Conservation (phyloP, 2,113 vertebrate genomes). For the Glaucomys volans region DNA sequence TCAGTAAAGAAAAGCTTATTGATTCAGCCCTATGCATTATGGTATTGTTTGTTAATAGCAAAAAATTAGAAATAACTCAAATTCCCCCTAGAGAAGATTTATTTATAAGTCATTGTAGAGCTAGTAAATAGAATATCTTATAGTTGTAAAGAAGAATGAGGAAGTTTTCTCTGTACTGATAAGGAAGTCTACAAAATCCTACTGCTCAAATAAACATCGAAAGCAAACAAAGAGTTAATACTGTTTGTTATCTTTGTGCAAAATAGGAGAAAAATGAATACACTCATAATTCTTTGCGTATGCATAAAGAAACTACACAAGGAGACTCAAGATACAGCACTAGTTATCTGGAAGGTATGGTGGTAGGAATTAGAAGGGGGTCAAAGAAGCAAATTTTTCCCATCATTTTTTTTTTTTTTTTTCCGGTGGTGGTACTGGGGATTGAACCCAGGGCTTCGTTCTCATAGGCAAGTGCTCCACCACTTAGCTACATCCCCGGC, state of each 20-base stretch:
- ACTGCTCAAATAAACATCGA: conserved; percentile 2
- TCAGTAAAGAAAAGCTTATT: conserved; percentile 2
- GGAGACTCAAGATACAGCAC: neutral
- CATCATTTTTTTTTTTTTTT: too few relatives aligned
- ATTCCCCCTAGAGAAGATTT: neutral
- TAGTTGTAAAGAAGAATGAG: neutral
- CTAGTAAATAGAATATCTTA: neutral
- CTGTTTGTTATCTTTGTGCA: neutral
- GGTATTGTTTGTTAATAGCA: neutral
- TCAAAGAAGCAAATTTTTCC: neutral
- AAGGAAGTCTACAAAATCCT: neutral
- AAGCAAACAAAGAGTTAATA: neutral
- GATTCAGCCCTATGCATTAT: neutral
- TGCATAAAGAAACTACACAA: neutral
- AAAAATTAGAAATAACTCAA: conserved; percentile 23
- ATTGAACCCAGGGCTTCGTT: too few relatives aligned
- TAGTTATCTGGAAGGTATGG: neutral
- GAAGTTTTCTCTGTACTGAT: neutral
- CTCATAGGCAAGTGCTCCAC: too few relatives aligned
- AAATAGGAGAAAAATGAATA: neutral
- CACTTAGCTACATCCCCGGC: too few relatives aligned
- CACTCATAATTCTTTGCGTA: neutral
- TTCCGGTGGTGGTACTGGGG: too few relatives aligned
- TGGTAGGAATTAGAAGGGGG: neutral
- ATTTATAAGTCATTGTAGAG: neutral